Base-by-base conservation (phyloP, 2,888 invertebrate species). In the Odontomyia ornata region DNA sequence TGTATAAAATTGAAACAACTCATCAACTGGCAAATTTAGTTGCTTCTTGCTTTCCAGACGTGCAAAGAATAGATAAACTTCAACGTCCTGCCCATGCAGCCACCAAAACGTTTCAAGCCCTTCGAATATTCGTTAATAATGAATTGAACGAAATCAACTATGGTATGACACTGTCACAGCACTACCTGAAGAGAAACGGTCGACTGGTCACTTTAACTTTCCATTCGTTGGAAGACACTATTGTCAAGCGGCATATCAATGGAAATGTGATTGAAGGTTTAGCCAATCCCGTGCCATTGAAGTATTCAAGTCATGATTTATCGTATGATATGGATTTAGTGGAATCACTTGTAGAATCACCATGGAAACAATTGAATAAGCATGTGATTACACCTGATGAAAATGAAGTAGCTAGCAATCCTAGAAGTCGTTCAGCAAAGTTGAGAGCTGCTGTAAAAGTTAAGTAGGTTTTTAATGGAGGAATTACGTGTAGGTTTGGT, bases 71-170 rank as follows among this genome's bases (percentile, higher is more conserved):
- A 23, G 96, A 97, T 84, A 93, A 92, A 85, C 83, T 97, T 9
- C 91, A 93, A 77, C 88, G 95, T 79, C 91, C 90, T 1, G 87
- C 93, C 1, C 96, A 97, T 82, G 90, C 91, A 78, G 98, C 97
- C 0, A 97, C 97, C 0, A 97, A 96, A 88, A 92, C 95, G 0
- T 98, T 98, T 87, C 91, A 97, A 88, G 98, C 98, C 0, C 85
- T 98, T 79, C 89, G 98, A 78, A 98, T 98, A 82, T 97, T 98
- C 86, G 95, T 98, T 0, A 98, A 98, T 84, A 95, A 98, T 85
- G 98, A 98, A 88, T 87, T 98, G 0, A 98, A 98, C 85, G 97
- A 98, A 88, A 90, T 98, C 1, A 95, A 97, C 88, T 95, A 94
- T 85, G 97, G 92, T 0, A 90, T 98, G 86, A 84, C 94, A 27